A percentile compares a stretch with the other conserved stretches of the same genome.
phyloP scores from a whole-genome alignment of 1,140 invertebrate genomes.

The Pseudomyrmex flavicornis region DNA sequence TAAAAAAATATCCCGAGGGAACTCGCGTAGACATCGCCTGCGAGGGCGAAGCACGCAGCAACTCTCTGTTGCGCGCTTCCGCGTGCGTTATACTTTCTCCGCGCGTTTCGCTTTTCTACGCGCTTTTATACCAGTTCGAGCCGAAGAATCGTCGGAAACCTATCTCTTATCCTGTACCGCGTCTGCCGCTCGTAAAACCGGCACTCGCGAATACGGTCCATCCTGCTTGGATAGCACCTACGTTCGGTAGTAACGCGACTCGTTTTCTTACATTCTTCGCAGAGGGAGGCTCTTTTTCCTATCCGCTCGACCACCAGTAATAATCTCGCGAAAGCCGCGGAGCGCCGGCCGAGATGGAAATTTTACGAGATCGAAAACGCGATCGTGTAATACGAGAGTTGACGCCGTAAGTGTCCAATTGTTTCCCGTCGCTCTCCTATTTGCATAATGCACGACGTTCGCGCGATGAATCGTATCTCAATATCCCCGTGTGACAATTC shows the following conservation, averaged over 20 bases:
- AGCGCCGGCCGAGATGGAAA: conserved; percentile 35
- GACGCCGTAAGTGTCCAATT: conserved; percentile 21
- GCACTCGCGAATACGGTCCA: conserved; percentile 71
- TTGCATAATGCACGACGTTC: not conserved
- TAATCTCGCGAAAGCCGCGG: conserved; percentile 58
- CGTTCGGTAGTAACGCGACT: conserved; percentile 64
- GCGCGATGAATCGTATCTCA: conserved; percentile 7
- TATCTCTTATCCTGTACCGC: conserved; percentile 61
- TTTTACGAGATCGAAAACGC: conserved; percentile 66
- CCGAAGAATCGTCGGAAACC: conserved; percentile 63
- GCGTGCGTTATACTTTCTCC: conserved; percentile 35
- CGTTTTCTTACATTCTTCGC: conserved; percentile 50
- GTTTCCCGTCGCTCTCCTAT: not conserved
- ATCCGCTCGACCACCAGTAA: conserved; percentile 38
- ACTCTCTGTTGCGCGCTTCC: conserved; percentile 9
- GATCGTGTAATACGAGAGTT: conserved; percentile 1
- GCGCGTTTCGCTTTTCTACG: conserved; percentile 16
- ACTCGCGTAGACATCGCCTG: conserved; percentile 16
- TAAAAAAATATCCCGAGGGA: conserved; percentile 44
- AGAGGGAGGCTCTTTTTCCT: conserved; percentile 28
- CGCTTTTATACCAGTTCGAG: conserved; percentile 21
- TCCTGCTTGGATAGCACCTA: conserved; percentile 69
- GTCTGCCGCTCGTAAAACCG: conserved; percentile 72
- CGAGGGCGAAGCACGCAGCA: conserved; percentile 31
- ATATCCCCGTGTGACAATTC: not conserved